Conservation (phyloP, 2,113 vertebrate genomes). For the Emydocephalus ijimae region DNA sequence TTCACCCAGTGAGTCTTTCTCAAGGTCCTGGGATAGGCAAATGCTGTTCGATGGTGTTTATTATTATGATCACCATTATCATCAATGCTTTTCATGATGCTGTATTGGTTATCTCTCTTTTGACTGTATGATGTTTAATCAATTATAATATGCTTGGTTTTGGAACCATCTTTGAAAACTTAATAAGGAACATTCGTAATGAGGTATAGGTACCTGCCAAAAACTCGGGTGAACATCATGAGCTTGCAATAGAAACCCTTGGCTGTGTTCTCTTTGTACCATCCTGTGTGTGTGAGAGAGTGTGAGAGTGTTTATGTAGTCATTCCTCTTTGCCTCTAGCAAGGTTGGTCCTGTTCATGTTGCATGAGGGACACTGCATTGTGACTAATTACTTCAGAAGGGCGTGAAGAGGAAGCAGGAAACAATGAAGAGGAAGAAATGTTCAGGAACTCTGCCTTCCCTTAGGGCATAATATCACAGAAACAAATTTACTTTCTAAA, state of each 20-base stretch:
- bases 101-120: neutral
- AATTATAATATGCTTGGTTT: neutral
- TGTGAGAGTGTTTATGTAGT: neutral
- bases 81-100: neutral
- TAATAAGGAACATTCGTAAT: neutral
- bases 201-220: neutral
- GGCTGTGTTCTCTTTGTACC: slow-evolving; percentile 1
- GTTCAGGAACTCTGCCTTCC: slow-evolving; percentile 30
- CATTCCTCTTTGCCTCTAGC: slow-evolving; percentile 69
- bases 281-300: slow-evolving; percentile 40
- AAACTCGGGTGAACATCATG: accelerated
- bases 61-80: neutral
- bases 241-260: neutral
- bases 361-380: slow-evolving; percentile 13
- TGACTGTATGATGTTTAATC: neutral
- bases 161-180: neutral
- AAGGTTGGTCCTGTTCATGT: slow-evolving; percentile 61
- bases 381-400: slow-evolving; percentile 79
- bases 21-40: neutral
- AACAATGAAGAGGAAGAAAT: slow-evolving; percentile 45
- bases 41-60: neutral
- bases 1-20: neutral
- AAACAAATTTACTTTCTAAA: slow-evolving; percentile 39
- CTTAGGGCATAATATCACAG: slow-evolving; percentile 35
- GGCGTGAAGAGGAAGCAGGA: slow-evolving; percentile 78